Conservation (phyloP, 2,113 vertebrate species). For the Cottus gobio region DNA sequence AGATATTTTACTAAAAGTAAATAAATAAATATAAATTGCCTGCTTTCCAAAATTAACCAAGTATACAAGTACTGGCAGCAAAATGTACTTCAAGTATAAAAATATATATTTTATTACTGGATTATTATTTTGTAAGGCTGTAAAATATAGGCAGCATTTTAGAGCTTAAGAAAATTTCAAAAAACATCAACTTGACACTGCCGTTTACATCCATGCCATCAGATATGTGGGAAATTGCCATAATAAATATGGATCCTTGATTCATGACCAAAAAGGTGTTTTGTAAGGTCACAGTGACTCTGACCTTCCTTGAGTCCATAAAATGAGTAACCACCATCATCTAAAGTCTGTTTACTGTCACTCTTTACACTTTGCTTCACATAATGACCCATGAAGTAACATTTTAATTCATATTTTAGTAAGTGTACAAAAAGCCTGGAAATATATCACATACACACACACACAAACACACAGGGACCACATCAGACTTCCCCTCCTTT, state of each 20-base stretch:
- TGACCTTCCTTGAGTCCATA: background rate
- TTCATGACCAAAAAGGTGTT: no score
- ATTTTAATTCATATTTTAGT: background rate
- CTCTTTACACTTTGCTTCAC: background rate
- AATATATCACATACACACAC: background rate
- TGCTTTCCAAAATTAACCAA: no score
- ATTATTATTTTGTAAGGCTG: background rate
- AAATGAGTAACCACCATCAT: background rate
- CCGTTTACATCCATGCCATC: no score
- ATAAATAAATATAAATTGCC: background rate
- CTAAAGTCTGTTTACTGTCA: background rate
- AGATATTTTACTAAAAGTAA: background rate
- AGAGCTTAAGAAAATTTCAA: no score
- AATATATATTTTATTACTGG: background rate
- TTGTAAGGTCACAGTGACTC: no score
- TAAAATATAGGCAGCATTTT: background rate
- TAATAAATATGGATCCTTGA: no score
- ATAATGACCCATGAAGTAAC: background rate
- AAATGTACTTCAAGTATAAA: background rate
- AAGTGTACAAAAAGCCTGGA: background rate
- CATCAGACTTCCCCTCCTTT: slow-evolving; percentile 44
- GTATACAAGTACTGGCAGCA: background rate
- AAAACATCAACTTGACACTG: no score
- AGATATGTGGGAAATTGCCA: no score
- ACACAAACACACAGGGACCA: background rate